Evolutionary conservation across 2,113 vertebrate species (phyloP).

Genomic region (Sminthopsis crassicaudata): DNA sequence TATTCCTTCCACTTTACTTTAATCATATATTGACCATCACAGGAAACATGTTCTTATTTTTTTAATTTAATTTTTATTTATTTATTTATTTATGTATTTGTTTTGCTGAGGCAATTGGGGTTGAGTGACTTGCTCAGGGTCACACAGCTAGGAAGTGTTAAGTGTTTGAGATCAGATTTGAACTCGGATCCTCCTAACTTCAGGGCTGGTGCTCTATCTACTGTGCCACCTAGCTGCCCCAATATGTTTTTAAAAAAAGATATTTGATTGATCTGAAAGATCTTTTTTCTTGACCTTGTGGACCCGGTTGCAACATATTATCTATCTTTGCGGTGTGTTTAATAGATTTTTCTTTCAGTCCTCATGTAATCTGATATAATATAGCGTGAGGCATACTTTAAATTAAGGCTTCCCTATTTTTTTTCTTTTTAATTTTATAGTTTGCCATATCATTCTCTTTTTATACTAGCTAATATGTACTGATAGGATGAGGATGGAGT

Average conservation of each 20-base stretch:
- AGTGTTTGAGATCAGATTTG: too few species aligned
- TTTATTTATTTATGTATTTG: too few species aligned
- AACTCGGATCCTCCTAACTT: too few species aligned
- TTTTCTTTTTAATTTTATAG: background rate
- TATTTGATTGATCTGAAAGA: background rate
- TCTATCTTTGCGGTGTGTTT: background rate
- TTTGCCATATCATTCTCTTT: background rate
- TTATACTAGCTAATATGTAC: background rate
- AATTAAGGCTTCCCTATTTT: background rate
- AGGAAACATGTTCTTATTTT: too few species aligned
- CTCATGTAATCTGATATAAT: background rate
- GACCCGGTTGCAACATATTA: background rate
- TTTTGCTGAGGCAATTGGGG: too few species aligned
- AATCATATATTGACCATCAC: background rate
- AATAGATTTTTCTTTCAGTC: background rate
- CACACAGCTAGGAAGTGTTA: too few species aligned
- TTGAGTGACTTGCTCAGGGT: too few species aligned
- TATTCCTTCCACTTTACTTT: background rate
- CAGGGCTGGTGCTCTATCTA: too few species aligned
- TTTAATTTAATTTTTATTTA: too few species aligned
- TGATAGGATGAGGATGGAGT: background rate
- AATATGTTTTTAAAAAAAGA: background rate
- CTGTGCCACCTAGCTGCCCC: too few species aligned
- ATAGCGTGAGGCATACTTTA: background rate
- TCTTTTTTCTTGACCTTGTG: background rate